Conservation (phyloP, 2,113 vertebrate species). For the Clarias batrachus region DNA sequence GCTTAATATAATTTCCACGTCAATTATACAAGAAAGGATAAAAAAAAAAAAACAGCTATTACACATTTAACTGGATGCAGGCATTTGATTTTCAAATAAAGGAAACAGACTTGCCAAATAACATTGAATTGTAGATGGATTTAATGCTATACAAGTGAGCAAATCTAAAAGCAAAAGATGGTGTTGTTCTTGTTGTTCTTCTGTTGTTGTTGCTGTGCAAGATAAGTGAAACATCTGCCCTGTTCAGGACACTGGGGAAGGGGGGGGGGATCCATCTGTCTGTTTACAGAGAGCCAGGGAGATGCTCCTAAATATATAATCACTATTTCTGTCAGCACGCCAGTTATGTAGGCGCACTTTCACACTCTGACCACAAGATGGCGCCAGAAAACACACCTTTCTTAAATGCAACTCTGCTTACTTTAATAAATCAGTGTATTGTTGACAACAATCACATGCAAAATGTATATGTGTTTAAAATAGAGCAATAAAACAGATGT, state of each 20-base stretch:
- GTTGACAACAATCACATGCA: not conserved
- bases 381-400: conserved; percentile 14
- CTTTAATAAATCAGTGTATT: not conserved
- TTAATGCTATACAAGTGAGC: not conserved
- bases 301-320: conserved; percentile 70
- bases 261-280: conserved; percentile 66
- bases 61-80: not conserved
- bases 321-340: conserved; percentile 61
- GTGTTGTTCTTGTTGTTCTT: not conserved
- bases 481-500: not conserved
- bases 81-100: not conserved
- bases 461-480: not conserved
- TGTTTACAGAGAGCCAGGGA: conserved; percentile 61
- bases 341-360: conserved; percentile 34
- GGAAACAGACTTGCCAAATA: not conserved
- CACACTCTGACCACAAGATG: conserved; percentile 48
- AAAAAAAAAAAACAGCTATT: not conserved
- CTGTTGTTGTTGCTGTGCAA: not conserved
- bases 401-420: not conserved
- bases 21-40: not conserved
- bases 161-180: not conserved
- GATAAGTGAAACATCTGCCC: conserved; percentile 35
- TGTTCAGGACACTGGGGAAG: conserved; percentile 27
- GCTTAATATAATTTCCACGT: not conserved
- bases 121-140: not conserved